Conservation (phyloP, 2,113 vertebrate species). For the Nansenia antarctica region DNA sequence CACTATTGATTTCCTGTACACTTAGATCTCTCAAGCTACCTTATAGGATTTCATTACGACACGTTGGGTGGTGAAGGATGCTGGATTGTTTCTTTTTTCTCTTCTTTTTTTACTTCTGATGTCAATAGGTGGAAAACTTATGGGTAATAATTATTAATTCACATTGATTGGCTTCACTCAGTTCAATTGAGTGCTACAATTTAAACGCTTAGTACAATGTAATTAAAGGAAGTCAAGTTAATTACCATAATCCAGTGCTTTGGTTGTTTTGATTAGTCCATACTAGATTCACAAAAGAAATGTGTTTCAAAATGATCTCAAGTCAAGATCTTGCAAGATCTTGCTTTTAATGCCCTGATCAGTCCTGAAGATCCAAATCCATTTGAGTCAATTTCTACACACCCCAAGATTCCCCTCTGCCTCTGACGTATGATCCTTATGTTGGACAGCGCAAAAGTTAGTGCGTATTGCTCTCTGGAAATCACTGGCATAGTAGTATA, state of each 20-base stretch:
- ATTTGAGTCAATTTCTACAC: too few relatives aligned
- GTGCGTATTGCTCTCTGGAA: too few relatives aligned
- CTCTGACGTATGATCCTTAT: too few relatives aligned
- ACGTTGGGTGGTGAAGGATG: conserved; percentile 24
- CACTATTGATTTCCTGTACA: conserved; percentile 33
- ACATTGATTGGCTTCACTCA: conserved; percentile 8
- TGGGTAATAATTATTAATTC: conserved; percentile 9
- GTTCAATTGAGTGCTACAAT: conserved; percentile 9
- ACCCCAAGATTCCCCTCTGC: too few relatives aligned
- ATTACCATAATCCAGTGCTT: too few relatives aligned
- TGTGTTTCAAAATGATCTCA: too few relatives aligned
- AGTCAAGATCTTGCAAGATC: too few relatives aligned
- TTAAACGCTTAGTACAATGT: background rate
- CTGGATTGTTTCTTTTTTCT: conserved; percentile 7
- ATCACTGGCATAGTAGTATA: too few relatives aligned
- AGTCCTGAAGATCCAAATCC: too few relatives aligned
- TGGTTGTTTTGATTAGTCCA: too few relatives aligned
- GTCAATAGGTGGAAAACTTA: conserved; percentile 10
- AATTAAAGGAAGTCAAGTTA: background rate
- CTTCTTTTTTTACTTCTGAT: conserved; percentile 2
- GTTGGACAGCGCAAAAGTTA: too few relatives aligned
- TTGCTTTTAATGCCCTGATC: too few relatives aligned
- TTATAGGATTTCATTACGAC: conserved; percentile 42
- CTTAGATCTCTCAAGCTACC: conserved; percentile 32
- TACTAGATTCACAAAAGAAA: background rate